A percentile compares a stretch with the other conserved stretches of the same genome.
These are phyloP conservation scores for Tenodera sinensis DNA, from an alignment of 2,888 invertebrate species.

Conservation along the genomic window DNA sequence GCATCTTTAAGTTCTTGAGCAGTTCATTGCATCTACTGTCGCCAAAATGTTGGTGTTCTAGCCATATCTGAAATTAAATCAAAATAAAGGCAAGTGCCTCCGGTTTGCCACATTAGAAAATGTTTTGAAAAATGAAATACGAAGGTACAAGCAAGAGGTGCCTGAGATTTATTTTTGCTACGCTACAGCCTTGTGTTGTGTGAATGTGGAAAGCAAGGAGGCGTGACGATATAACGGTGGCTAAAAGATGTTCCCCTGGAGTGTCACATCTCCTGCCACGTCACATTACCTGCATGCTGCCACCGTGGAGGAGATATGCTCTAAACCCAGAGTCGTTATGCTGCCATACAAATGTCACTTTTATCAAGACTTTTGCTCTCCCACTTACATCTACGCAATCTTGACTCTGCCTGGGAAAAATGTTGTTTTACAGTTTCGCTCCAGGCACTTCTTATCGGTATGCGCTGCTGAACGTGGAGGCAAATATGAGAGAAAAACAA, in stretches of 20 bases:
- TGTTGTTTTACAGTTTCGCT: neutral
- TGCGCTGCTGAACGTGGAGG: neutral
- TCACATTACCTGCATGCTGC: conserved; percentile 3
- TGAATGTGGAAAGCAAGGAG: neutral
- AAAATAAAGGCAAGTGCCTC: neutral
- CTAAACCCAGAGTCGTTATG: conserved; percentile 4
- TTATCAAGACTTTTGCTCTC: neutral
- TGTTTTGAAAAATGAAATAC: neutral
- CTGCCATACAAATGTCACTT: neutral
- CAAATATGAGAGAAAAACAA: neutral
- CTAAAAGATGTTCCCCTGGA: conserved; percentile 5
- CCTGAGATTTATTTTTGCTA: neutral
- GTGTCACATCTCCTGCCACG: conserved; percentile 5
- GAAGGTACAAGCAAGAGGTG: neutral
- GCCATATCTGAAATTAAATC: neutral
- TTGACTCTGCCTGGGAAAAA: neutral
- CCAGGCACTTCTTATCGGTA: neutral
- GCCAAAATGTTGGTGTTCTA: too few relatives aligned
- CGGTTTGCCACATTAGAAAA: neutral
- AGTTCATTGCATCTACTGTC: too few relatives aligned
- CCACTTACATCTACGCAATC: neutral
- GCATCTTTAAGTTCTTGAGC: too few relatives aligned
- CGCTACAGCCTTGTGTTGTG: neutral
- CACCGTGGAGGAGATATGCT: conserved; percentile 8
- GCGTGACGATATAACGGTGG: neutral